Evolutionary conservation across 2,113 vertebrate genomes (phyloP), one percentile per base, ranked within the genome.

Genomic region (Pholis gunnellus): DNA sequence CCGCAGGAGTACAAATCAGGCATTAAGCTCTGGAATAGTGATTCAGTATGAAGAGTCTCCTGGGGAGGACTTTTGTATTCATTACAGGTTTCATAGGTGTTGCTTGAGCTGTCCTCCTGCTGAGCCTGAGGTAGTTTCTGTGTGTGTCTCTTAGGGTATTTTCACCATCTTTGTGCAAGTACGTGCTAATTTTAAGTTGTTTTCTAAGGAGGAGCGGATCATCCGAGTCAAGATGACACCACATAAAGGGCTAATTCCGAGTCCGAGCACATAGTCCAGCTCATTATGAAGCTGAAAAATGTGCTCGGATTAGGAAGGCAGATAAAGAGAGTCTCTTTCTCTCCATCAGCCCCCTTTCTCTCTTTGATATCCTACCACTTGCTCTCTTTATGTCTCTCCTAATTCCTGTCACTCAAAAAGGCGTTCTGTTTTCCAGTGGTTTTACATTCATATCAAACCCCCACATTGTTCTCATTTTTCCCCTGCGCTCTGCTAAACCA

Each of bases 201-300:
- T 75, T 88, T 71, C 68, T 72, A 22, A n/a, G 69, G 36, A 48
- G 38, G 11, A 70, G 44, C 18, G 29, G 20, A 42, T 72, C 48
- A 42, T 72, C 29, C 20, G 31, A 83, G 67, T 74, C 40, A 84
- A 60, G 77, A 70, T 67, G 80, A 82, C 64, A 46, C n/a, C 63
- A 25, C 40, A 71, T 86, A 66, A 82, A 72, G n/a, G 42, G 20
- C 38, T 88, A 42, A 90, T 83, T 85, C 64, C 56, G 60, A 90
- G 66, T 80, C 83, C 44, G 31, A 68, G 79, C 78, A 72, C 76
- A 89, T 75, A 79, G 71, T 81, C 72, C 46, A 72, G 71, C 72
- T 86, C 79, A 92, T 92, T 88, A 80, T 83, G 65, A 78, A 72
- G 75, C 86, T 82, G 63, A 72, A 77, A 79, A 78, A 48, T 75